Conservation (phyloP, 92 coral and sea anemone genomes). For the Nematostella vectensis region DNA sequence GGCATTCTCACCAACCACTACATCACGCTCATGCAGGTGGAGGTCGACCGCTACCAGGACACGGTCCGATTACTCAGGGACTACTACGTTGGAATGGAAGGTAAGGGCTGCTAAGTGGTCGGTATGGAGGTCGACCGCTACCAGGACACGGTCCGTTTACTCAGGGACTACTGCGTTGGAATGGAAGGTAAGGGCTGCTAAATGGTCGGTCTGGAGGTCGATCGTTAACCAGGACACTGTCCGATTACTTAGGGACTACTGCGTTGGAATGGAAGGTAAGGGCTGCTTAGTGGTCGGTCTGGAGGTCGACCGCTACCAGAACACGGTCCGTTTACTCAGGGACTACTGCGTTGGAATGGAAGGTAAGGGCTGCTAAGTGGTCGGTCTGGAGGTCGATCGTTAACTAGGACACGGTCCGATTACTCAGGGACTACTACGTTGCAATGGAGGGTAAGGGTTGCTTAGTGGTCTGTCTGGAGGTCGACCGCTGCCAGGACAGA, state of each 20-base stretch:
- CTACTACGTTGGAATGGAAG: constrained; percentile 84
- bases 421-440: constrained; percentile 80
- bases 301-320: constrained; percentile 83
- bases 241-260: constrained; percentile 76
- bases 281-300: constrained; percentile 4
- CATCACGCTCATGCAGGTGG: constrained; percentile 83
- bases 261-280: constrained; percentile 84
- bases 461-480: not conserved
- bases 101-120: constrained; percentile 41
- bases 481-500: not conserved
- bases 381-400: constrained; percentile 63
- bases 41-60: constrained; percentile 93
- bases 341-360: constrained; percentile 85
- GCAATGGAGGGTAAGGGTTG: constrained; percentile 65
- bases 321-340: constrained; percentile 65
- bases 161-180: constrained; percentile 83
- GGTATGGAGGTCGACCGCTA: constrained; percentile 65
- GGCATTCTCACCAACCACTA: constrained; percentile 92
- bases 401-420: constrained; percentile 76
- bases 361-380: constrained; percentile 26
- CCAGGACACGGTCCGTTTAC: constrained; percentile 74
- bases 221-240: constrained; percentile 86
- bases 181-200: constrained; percentile 53
- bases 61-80: constrained; percentile 74
- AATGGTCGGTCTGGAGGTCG: constrained; percentile 46